A percentile compares a stretch with the other conserved stretches of the same genome.
Evolutionary conservation across 2,113 vertebrate genomes (phyloP).

Genomic region (Rhinopithecus roxellana): DNA sequence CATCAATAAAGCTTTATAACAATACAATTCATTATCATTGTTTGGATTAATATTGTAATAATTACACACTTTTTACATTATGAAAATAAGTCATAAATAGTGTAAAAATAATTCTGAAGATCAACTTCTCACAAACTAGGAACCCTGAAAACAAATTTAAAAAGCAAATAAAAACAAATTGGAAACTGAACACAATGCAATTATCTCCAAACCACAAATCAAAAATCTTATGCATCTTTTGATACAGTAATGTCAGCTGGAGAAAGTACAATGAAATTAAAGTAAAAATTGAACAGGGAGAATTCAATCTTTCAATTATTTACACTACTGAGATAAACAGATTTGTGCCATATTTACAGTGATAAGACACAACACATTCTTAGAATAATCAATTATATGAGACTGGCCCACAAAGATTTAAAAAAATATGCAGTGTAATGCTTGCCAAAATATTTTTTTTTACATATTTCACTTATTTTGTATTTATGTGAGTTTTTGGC

Average conservation of each 20-base stretch:
- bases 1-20: conserved; percentile 77
- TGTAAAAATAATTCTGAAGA: conserved; percentile 92
- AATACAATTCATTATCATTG: conserved; percentile 77
- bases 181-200: conserved; percentile 80
- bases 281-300: conserved; percentile 77
- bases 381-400: conserved; percentile 70
- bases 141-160: conserved; percentile 83
- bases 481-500: conserved; percentile 76
- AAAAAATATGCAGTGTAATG: conserved; percentile 73
- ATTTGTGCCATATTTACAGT: conserved; percentile 80
- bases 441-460: conserved; percentile 76
- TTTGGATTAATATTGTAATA: conserved; percentile 87
- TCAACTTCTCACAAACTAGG: conserved; percentile 90
- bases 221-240: conserved; percentile 71
- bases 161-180: conserved; percentile 82
- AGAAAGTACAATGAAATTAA: conserved; percentile 79
- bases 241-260: conserved; percentile 74
- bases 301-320: conserved; percentile 79
- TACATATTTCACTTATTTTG: conserved; percentile 77
- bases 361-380: conserved; percentile 77
- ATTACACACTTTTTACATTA: conserved; percentile 91
- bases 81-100: conserved; percentile 93
- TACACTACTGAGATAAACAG: conserved; percentile 73
- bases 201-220: conserved; percentile 78
- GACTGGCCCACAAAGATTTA: conserved; percentile 68